Base-by-base conservation (phyloP, 2,888 invertebrate genomes). In the Ornithoptera alexandrae region DNA sequence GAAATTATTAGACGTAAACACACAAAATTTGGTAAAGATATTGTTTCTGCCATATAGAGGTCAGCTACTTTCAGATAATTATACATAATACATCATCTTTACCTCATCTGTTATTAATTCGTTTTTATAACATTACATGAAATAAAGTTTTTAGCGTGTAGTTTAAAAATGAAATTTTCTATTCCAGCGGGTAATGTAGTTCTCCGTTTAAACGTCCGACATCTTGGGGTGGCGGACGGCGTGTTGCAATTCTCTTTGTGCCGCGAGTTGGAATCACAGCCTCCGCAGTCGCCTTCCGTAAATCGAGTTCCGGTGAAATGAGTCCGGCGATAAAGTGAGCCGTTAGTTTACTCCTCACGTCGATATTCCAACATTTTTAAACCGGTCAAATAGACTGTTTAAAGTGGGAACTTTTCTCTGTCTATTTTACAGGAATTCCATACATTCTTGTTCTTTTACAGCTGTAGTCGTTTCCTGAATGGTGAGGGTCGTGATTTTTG, bases 251-350 rank as follows among this genome's bases (percentile, higher is more conserved):
- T 61, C 65, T 24, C 60, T 65, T 69, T 69, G 65, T 69, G 69
- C 65, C 61, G 39, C 68, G 42, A 59, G 64, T 42, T 65, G 39
- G 56, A 69, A 69, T 69, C 69, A 69, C 68, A 53, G 36, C 68
- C 39, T 39, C 39, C 39, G 39, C 39, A 39, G 68, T 42, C 64
- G 68, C 68, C 36, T 68, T 64, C 65, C 57, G 22, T 69, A 69
- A 69, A 69, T 69, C 60, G 60, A 69, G 65, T 69, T 69, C 64
- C 65, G 59, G 53, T 56, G 69, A 61, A 69, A 69, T 61, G 69
- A 69, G 39, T 65, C 39, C 68, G 57, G 36, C 60, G 56, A 65
- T 69, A 69, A 65, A 64, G 60, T 60, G 58, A 58, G 58, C 61
- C 42, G 65, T 65, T 65, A 65, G 69, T 69, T 69, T 53, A 24